A percentile compares a stretch with the other conserved stretches of the same genome.
Evolutionary conservation across 2,888 invertebrate species (phyloP).

Genomic region (Drosophila anomalata): DNA sequence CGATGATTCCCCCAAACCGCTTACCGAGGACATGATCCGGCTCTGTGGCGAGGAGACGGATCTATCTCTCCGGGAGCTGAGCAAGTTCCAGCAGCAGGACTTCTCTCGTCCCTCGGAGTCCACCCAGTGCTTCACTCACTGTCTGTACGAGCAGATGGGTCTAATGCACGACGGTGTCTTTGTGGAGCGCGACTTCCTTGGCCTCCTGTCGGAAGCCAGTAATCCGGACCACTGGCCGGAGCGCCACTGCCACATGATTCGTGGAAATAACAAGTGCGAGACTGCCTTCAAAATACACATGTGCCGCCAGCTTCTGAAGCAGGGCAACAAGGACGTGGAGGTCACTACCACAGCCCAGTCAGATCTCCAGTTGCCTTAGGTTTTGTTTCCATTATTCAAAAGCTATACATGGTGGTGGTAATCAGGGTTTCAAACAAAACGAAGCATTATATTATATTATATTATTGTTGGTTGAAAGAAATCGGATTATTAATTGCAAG

Average conservation of each 20-base stretch:
- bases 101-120: slow-evolving; percentile 51
- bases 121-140: slow-evolving; percentile 67
- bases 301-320: slow-evolving; percentile 42
- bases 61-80: slow-evolving; percentile 61
- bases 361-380: slow-evolving; percentile 17
- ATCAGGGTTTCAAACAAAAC: not conserved
- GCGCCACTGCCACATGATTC: slow-evolving; percentile 47
- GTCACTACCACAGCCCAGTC: slow-evolving; percentile 1
- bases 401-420: slow-evolving; percentile 16
- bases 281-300: slow-evolving; percentile 61
- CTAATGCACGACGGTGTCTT: slow-evolving; percentile 65
- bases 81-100: slow-evolving; percentile 52
- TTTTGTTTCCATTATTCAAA: rapidly evolving
- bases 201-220: slow-evolving; percentile 41
- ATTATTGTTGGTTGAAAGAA: not conserved
- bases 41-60: slow-evolving; percentile 65
- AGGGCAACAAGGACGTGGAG: slow-evolving; percentile 13
- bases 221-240: slow-evolving; percentile 48
- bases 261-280: slow-evolving; percentile 65
- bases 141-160: slow-evolving; percentile 70
- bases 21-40: slow-evolving; percentile 59
- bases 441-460: not conserved
- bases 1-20: slow-evolving; percentile 54
- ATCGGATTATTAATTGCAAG: not conserved
- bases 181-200: slow-evolving; percentile 60